Percentiles rank a stretch among this genome's conserved stretches.
phyloP scores from a whole-genome alignment of 1,140 invertebrate species.

The Drosophila arawakana region DNA sequence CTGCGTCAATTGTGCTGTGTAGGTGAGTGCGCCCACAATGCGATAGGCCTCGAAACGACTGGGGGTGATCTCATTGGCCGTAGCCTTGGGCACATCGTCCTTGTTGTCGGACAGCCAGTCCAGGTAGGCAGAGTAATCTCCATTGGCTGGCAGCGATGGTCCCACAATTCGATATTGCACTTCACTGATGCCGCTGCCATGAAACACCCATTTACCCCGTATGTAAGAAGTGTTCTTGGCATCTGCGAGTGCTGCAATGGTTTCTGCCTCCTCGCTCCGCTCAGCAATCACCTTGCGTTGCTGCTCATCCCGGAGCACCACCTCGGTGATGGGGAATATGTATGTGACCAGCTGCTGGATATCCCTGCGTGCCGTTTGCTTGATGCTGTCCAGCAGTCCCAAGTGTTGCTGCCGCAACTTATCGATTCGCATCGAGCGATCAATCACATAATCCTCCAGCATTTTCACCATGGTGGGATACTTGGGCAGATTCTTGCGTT shows the following conservation, averaged over 20 bases:
- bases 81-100: constrained; percentile 86
- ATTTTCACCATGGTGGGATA: constrained; percentile 87
- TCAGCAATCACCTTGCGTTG: constrained; percentile 50
- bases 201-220: constrained; percentile 90
- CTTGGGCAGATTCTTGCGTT: constrained; percentile 86
- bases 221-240: constrained; percentile 91
- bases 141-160: constrained; percentile 88
- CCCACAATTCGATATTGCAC: constrained; percentile 90
- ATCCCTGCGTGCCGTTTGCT: constrained; percentile 86
- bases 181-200: constrained; percentile 88
- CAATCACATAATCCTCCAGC: constrained; percentile 86
- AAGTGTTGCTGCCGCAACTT: constrained; percentile 85
- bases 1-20: constrained; percentile 91
- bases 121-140: constrained; percentile 91
- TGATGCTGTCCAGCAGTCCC: constrained; percentile 86
- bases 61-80: constrained; percentile 79
- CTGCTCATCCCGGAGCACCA: constrained; percentile 75
- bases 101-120: constrained; percentile 90
- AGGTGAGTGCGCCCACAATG: constrained; percentile 92
- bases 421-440: constrained; percentile 85
- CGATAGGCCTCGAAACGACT: constrained; percentile 89
- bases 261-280: constrained; percentile 86
- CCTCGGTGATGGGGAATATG: constrained; percentile 89
- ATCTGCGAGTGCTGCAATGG: constrained; percentile 90
- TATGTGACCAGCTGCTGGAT: constrained; percentile 89